Percentiles rank a stretch among this genome's conserved stretches.
Conservation (phyloP, 2,888 invertebrate genomes). For the Tiliacea aurago region DNA sequence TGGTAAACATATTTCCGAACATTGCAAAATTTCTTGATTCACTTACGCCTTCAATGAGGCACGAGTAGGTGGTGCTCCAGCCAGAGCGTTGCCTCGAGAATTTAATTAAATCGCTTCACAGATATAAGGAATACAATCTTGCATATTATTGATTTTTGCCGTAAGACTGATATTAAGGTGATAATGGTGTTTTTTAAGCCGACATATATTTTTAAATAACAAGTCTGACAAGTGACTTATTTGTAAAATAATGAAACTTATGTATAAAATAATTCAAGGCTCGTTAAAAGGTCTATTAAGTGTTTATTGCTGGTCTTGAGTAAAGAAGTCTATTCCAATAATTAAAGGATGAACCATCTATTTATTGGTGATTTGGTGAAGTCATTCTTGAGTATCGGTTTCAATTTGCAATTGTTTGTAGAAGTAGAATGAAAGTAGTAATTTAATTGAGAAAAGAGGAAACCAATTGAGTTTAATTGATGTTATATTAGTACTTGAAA, state of each 20-base stretch:
- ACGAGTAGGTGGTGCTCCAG: constrained; percentile 25
- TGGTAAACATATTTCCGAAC: constrained; percentile 24
- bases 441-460: constrained; percentile 52
- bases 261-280: not conserved
- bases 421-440: constrained; percentile 46
- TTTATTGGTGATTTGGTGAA: constrained; percentile 15
- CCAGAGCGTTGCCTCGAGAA: constrained; percentile 30
- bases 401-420: constrained; percentile 45
- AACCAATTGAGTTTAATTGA: constrained; percentile 62
- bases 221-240: not conserved
- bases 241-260: not conserved
- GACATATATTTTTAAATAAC: not conserved
- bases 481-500: constrained; percentile 60
- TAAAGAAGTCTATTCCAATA: not conserved
- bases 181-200: not conserved
- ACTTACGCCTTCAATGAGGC: constrained; percentile 47
- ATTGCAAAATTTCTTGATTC: constrained; percentile 45
- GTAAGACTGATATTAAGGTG: constrained; percentile 7
- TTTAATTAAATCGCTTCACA: constrained; percentile 53
- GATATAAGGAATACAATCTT: constrained; percentile 60
- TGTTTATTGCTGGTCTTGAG: not conserved
- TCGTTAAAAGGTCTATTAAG: not conserved
- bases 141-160: constrained; percentile 55
- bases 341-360: not conserved
- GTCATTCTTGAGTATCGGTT: not conserved